Evolutionary conservation across 2,113 vertebrate genomes (phyloP).

Genomic region (Excalfactoria chinensis): DNA sequence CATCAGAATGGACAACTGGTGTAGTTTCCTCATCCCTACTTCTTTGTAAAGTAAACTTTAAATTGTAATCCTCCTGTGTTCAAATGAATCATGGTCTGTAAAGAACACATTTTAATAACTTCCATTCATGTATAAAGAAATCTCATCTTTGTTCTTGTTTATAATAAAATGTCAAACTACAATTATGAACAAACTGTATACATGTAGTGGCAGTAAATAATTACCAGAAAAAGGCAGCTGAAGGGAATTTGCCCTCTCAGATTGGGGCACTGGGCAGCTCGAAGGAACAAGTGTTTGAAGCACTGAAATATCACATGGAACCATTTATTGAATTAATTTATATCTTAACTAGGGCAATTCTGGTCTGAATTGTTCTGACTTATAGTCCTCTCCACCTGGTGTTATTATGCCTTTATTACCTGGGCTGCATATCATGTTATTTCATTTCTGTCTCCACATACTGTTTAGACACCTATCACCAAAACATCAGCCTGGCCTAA

Average conservation of each 20-base stretch:
- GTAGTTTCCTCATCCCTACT: not conserved
- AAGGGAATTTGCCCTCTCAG: not conserved
- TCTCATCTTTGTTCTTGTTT: not conserved
- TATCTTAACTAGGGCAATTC: not conserved
- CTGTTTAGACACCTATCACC: not conserved
- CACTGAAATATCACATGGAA: not conserved
- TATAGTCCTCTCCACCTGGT: not conserved
- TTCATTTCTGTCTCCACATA: not conserved
- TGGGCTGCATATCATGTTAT: not conserved
- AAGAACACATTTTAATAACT: constrained; percentile 7
- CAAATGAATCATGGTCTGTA: not conserved
- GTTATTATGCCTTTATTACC: not conserved
- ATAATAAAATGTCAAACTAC: constrained; percentile 11
- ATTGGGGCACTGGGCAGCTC: not conserved
- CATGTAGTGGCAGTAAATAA: not conserved
- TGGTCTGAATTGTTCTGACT: not conserved
- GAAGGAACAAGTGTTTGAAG: not conserved
- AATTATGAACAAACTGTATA: not conserved
- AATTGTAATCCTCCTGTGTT: not conserved
- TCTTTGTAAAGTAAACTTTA: not conserved
- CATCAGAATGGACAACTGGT: not conserved
- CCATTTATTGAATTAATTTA: not conserved
- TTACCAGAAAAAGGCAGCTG: not conserved
- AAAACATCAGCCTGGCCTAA: not conserved
- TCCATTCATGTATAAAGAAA: not conserved